A percentile compares a stretch with the other conserved stretches of the same genome.
These are phyloP conservation scores for Epizoanthus ramosus DNA, from an alignment of 92 coral and sea anemone species.

Conservation along the genomic window DNA sequence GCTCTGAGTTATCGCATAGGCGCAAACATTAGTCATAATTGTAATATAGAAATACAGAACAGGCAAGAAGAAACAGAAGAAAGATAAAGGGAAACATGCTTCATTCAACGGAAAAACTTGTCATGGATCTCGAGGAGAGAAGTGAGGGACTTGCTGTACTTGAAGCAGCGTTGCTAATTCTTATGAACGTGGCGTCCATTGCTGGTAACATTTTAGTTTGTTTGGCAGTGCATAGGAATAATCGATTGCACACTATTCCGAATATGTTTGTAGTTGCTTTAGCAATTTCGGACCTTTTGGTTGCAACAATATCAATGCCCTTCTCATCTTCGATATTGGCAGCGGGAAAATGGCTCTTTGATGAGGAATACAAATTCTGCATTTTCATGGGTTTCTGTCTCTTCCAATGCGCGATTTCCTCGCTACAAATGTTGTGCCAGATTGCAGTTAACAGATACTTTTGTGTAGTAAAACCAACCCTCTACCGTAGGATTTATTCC, in stretches of 20 bases:
- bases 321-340: constrained; percentile 31
- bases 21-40: too few species aligned
- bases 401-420: constrained; percentile 22
- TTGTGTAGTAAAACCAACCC: constrained; percentile 38
- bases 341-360: constrained; percentile 40
- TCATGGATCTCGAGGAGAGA: too few species aligned
- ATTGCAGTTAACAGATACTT: constrained; percentile 46
- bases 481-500: constrained; percentile 19
- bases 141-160: too few species aligned
- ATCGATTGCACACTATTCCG: constrained; percentile 44
- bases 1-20: too few species aligned
- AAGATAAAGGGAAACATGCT: too few species aligned
- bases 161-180: background rate
- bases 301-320: constrained; percentile 48
- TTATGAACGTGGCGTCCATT: constrained; percentile 36
- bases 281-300: constrained; percentile 39
- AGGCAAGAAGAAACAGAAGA: too few species aligned
- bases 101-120: too few species aligned
- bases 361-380: constrained; percentile 4
- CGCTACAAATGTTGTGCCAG: constrained; percentile 29
- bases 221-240: constrained; percentile 47
- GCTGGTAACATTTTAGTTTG: constrained; percentile 56
- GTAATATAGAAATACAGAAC: too few species aligned
- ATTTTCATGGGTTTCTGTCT: constrained; percentile 30
- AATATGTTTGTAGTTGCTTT: constrained; percentile 57